These are phyloP conservation scores for Cariama cristata DNA, from an alignment of 2,113 vertebrate species.

Conservation along the genomic window DNA sequence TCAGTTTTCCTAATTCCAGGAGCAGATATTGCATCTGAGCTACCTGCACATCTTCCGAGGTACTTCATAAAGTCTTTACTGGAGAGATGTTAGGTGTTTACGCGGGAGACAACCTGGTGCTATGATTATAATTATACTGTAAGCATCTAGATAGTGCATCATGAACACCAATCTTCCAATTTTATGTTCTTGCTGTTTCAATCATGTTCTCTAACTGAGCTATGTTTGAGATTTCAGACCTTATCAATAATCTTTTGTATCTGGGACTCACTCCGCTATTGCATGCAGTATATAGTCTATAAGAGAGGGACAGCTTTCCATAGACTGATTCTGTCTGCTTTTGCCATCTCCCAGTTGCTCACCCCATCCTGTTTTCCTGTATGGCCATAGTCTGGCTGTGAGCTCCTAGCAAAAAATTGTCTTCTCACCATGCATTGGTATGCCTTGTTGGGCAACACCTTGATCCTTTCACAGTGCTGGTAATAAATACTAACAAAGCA, in stretches of 20 bases:
- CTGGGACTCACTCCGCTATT: neutral
- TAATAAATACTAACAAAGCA: slow-evolving; percentile 1
- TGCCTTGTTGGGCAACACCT: neutral
- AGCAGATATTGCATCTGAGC: neutral
- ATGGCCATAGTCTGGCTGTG: neutral
- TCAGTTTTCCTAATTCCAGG: neutral
- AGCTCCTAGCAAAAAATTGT: neutral
- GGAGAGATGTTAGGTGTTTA: neutral
- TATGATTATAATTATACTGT: neutral
- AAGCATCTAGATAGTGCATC: neutral
- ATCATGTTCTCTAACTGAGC: neutral
- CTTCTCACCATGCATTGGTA: rapidly evolving
- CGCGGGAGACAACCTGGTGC: neutral
- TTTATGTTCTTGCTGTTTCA: neutral
- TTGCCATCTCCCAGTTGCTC: neutral
- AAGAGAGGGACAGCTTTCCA: neutral
- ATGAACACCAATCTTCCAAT: neutral
- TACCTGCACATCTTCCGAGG: neutral
- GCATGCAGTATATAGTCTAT: neutral
- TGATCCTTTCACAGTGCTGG: neutral
- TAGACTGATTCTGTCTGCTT: neutral
- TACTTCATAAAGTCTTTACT: neutral
- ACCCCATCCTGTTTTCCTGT: neutral
- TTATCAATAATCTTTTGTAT: neutral
- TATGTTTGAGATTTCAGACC: neutral